These are phyloP conservation scores for Macrobrachium nipponense DNA, from an alignment of 1,140 invertebrate species.

Conservation along the genomic window DNA sequence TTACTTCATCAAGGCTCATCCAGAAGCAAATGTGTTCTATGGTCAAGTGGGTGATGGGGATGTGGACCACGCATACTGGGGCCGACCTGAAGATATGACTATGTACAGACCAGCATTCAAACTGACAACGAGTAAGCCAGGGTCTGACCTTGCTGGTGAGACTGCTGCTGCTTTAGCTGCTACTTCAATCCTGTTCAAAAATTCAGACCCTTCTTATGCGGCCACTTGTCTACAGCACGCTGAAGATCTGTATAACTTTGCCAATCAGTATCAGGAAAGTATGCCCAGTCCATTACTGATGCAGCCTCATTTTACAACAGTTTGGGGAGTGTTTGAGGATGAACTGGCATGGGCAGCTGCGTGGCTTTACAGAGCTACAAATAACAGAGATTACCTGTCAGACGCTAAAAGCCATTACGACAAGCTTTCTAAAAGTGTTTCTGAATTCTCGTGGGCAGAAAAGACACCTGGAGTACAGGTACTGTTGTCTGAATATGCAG, in stretches of 20 bases:
- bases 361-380: constrained; percentile 75
- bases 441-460: constrained; percentile 45
- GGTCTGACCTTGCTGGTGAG: constrained; percentile 69
- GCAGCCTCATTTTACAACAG: constrained; percentile 68
- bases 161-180: constrained; percentile 69
- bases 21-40: constrained; percentile 55
- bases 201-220: constrained; percentile 66
- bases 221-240: constrained; percentile 66
- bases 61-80: constrained; percentile 65
- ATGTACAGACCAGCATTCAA: constrained; percentile 68
- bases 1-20: constrained; percentile 47
- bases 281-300: constrained; percentile 67
- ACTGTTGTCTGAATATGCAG: constrained; percentile 1
- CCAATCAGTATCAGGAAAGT: constrained; percentile 67
- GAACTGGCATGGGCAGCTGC: constrained; percentile 76
- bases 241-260: constrained; percentile 68
- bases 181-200: constrained; percentile 67
- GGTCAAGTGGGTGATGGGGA: constrained; percentile 65
- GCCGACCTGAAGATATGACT: constrained; percentile 68
- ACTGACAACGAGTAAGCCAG: constrained; percentile 62
- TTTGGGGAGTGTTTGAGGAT: constrained; percentile 73
- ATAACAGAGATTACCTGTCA: constrained; percentile 45
- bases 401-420: constrained; percentile 69
- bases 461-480: constrained; percentile 37
- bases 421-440: constrained; percentile 67